Conservation (phyloP, 2,113 vertebrate species). For the Lophochroa leadbeateri region DNA sequence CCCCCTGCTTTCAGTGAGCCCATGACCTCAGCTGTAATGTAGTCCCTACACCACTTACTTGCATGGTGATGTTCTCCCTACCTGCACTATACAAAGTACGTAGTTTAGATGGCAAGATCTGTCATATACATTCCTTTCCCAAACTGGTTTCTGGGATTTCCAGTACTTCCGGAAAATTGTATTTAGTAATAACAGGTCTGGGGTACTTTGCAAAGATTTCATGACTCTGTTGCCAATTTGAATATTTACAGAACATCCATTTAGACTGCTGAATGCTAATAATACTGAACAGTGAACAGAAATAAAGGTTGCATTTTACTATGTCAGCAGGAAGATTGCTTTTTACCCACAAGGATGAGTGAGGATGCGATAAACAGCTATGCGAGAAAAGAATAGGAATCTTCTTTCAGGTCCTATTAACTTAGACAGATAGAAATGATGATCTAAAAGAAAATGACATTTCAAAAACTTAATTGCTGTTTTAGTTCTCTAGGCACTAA, state of each 20-base stretch:
- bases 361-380: background rate
- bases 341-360: background rate
- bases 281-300: background rate
- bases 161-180: background rate
- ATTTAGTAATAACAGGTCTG: background rate
- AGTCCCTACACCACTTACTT: background rate
- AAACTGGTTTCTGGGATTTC: background rate
- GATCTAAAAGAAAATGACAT: slow-evolving; percentile 4
- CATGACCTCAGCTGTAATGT: background rate
- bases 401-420: slow-evolving; percentile 24
- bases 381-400: background rate
- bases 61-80: background rate
- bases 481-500: slow-evolving; percentile 29
- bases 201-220: background rate
- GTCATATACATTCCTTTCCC: background rate
- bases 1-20: background rate
- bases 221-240: background rate
- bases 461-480: slow-evolving; percentile 40
- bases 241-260: background rate
- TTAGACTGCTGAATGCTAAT: background rate
- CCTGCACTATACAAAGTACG: background rate
- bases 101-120: background rate
- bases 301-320: slow-evolving; percentile 14
- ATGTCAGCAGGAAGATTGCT: background rate
- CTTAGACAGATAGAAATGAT: slow-evolving; percentile 29